Conservation (phyloP, 2,888 invertebrate genomes). For the Drosophila anomelani region DNA sequence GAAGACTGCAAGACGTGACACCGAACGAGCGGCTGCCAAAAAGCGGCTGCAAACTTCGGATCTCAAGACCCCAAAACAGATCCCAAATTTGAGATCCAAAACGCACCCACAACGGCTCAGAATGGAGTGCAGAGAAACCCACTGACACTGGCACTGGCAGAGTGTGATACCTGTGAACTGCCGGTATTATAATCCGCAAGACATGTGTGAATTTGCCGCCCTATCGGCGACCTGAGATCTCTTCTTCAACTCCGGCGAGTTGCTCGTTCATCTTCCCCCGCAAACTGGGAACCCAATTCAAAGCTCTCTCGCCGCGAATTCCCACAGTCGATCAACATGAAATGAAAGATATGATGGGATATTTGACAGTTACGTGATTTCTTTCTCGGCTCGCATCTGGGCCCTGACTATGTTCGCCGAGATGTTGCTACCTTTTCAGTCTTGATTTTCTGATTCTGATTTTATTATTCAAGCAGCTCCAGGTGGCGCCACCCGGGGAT, state of each 20-base stretch:
- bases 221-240: constrained; percentile 67
- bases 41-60: constrained; percentile 62
- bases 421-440: constrained; percentile 12
- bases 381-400: constrained; percentile 58
- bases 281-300: constrained; percentile 38
- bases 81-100: constrained; percentile 39
- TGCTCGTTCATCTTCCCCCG: constrained; percentile 19
- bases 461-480: constrained; percentile 19
- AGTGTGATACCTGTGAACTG: constrained; percentile 65
- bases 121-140: constrained; percentile 28
- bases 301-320: constrained; percentile 58
- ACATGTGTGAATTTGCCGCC: constrained; percentile 75
- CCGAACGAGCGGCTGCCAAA: constrained; percentile 57
- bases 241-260: constrained; percentile 23
- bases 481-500: constrained; percentile 35
- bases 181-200: constrained; percentile 70
- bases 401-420: constrained; percentile 38
- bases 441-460: not conserved
- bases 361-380: constrained; percentile 82
- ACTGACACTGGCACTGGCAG: constrained; percentile 8
- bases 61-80: constrained; percentile 39
- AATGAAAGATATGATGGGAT: constrained; percentile 75
- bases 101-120: constrained; percentile 41
- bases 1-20: constrained; percentile 59
- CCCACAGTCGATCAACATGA: constrained; percentile 80